A percentile compares a stretch with the other conserved stretches of the same genome.
Conservation (phyloP, 2,113 vertebrate species). For the Gorsachius goisagi region DNA sequence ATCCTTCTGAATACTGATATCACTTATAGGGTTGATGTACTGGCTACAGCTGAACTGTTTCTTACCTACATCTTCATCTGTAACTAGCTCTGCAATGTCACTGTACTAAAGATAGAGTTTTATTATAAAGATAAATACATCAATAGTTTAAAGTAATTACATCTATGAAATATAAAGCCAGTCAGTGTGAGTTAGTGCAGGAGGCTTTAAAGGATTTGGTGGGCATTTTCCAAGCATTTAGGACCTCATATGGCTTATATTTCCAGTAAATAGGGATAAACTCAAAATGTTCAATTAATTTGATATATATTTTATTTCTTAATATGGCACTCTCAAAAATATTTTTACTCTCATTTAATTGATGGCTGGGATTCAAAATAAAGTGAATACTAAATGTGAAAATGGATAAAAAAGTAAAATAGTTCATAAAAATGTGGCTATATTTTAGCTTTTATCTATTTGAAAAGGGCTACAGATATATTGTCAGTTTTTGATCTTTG, state of each 20-base stretch:
- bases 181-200: not conserved
- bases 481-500: not conserved
- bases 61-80: not conserved
- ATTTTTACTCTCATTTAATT: slow-evolving; percentile 13
- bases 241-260: not conserved
- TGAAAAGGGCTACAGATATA: not conserved
- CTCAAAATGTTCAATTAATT: slow-evolving; percentile 57
- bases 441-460: not conserved
- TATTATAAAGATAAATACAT: slow-evolving; percentile 12
- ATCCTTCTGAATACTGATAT: slow-evolving; percentile 18
- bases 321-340: not conserved
- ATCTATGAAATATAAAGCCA: slow-evolving; percentile 6
- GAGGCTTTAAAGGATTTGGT: not conserved
- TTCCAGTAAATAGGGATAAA: slow-evolving; percentile 26
- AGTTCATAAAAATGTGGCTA: not conserved
- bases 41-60: not conserved
- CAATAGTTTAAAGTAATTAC: slow-evolving; percentile 14
- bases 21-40: not conserved
- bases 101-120: not conserved
- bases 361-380: not conserved
- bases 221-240: slow-evolving; percentile 10
- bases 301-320: slow-evolving; percentile 44
- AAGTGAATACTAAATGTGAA: not conserved
- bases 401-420: not conserved
- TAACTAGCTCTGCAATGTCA: not conserved